A percentile compares a stretch with the other conserved stretches of the same genome.
Evolutionary conservation across 1,140 invertebrate species (phyloP).

Genomic region (Pristionchus pacificus): DNA sequence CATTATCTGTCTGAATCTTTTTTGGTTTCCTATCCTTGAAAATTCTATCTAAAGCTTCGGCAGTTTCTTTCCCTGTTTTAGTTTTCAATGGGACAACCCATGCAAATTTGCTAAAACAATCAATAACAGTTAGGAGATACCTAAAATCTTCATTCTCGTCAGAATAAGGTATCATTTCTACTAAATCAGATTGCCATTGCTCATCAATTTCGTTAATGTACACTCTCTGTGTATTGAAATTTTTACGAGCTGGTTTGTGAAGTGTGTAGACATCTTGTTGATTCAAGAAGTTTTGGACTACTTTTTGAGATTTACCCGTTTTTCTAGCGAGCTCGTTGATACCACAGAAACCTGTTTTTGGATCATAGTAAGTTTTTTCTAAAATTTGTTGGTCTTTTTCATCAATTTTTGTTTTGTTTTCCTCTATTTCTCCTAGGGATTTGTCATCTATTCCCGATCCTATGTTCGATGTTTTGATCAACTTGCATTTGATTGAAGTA

Average conservation of each 20-base stretch:
- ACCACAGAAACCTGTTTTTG: slow-evolving; percentile 22
- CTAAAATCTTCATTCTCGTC: slow-evolving; percentile 58
- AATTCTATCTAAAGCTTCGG: slow-evolving; percentile 40
- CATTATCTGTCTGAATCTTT: slow-evolving; percentile 60
- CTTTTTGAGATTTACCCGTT: slow-evolving; percentile 18
- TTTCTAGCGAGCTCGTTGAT: slow-evolving; percentile 22
- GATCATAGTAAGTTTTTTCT: slow-evolving; percentile 23
- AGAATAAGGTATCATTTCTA: slow-evolving; percentile 51
- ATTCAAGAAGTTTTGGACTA: slow-evolving; percentile 22
- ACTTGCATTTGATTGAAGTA: too few relatives aligned
- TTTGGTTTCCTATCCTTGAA: slow-evolving; percentile 51
- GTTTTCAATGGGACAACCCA: slow-evolving; percentile 60
- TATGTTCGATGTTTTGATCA: too few relatives aligned
- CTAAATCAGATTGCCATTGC: slow-evolving; percentile 58
- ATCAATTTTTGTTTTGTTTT: background rate
- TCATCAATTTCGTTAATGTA: slow-evolving; percentile 49
- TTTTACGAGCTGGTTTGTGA: slow-evolving; percentile 23
- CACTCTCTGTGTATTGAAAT: slow-evolving; percentile 33
- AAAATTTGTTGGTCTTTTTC: slow-evolving; percentile 5
- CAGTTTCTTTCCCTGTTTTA: slow-evolving; percentile 57
- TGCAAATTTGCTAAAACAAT: slow-evolving; percentile 61
- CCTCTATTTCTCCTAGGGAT: too few relatives aligned
- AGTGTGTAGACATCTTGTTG: slow-evolving; percentile 32
- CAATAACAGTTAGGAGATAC: slow-evolving; percentile 61
- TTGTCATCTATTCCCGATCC: too few relatives aligned